phyloP scores from a whole-genome alignment of 2,797 vertebrate genomes.

The Scarus forsteni region DNA sequence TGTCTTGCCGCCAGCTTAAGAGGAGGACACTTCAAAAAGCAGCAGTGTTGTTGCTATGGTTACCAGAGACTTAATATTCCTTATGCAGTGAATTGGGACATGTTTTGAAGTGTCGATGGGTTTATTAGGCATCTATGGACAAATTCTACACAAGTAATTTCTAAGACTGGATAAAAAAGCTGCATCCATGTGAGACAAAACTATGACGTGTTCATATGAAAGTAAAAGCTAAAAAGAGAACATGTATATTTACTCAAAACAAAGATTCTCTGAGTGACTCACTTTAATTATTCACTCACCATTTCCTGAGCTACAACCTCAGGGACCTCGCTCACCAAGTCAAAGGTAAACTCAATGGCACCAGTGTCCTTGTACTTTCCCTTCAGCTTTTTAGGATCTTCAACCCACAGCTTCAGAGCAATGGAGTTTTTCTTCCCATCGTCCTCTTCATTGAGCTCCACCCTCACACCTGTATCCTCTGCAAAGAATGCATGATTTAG shows the following conservation, averaged over 20 bases:
- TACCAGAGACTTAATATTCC: conserved; percentile 12
- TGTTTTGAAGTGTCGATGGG: conserved; percentile 13
- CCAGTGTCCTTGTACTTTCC: conserved; percentile 99
- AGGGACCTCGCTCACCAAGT: conserved; percentile 93
- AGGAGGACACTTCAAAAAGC: conserved; percentile 4
- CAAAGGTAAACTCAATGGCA: conserved; percentile 97
- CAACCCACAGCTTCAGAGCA: conserved; percentile 97
- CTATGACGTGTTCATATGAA: neutral
- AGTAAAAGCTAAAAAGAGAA: conserved; percentile 2
- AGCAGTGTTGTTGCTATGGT: conserved; percentile 23
- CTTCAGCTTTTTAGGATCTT: conserved; percentile 98
- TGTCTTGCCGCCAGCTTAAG: neutral
- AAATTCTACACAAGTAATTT: conserved; percentile 5
- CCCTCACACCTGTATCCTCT: conserved; percentile 97
- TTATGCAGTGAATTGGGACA: neutral
- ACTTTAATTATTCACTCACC: conserved; percentile 78
- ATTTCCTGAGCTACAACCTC: conserved; percentile 99
- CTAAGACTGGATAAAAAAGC: neutral
- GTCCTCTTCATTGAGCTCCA: conserved; percentile 98
- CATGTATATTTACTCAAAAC: neutral
- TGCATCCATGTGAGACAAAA: neutral
- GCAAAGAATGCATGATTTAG: conserved; percentile 99
- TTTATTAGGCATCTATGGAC: conserved; percentile 11
- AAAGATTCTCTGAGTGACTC: neutral
- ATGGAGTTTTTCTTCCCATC: conserved; percentile 95